phyloP scores from a whole-genome alignment of 2,113 vertebrate species.

The Clarias gariepinus region DNA sequence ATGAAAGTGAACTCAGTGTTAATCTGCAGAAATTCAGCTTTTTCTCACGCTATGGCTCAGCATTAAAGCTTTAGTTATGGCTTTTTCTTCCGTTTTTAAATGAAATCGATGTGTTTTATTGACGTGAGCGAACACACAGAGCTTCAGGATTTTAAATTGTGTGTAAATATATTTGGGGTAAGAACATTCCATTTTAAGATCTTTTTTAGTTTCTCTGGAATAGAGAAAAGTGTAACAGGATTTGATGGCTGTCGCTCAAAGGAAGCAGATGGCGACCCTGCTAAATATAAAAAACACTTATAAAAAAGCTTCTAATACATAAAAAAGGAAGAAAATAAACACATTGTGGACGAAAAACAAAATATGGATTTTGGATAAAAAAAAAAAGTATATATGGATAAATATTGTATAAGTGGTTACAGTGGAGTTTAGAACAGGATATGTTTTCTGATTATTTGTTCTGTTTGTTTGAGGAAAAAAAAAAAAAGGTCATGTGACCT shows the following conservation, averaged over 20 bases:
- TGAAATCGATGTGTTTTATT: neutral
- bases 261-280: neutral
- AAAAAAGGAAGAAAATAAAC: neutral
- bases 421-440: neutral
- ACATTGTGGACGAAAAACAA: neutral
- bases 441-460: neutral
- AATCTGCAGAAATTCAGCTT: neutral
- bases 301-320: neutral
- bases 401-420: neutral
- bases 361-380: neutral
- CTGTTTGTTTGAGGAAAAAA: too few relatives aligned
- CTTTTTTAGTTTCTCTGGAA: neutral
- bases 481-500: too few relatives aligned
- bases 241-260: constrained; percentile 32
- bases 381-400: neutral
- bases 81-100: neutral
- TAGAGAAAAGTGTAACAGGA: constrained; percentile 17
- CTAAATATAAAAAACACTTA: constrained; percentile 12
- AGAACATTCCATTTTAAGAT: neutral
- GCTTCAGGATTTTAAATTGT: neutral
- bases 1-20: neutral
- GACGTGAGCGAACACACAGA: neutral
- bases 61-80: neutral
- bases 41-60: neutral
- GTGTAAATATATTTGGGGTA: neutral